Evolutionary conservation across 2,113 vertebrate genomes (phyloP).

Genomic region (Halcyon senegalensis): DNA sequence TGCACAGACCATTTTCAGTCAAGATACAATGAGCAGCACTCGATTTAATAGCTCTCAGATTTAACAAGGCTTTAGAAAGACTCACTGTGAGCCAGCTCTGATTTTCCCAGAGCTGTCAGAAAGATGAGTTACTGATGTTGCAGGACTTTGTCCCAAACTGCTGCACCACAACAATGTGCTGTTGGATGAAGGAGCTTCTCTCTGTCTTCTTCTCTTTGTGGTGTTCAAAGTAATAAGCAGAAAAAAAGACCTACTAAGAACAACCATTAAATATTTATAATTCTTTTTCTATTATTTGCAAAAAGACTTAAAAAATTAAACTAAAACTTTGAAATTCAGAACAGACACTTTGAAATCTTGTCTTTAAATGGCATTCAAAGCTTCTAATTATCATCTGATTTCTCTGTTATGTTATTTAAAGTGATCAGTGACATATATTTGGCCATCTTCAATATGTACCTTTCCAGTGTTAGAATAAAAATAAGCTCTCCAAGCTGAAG

Average conservation of each 20-base stretch:
- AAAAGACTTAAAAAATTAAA: not conserved
- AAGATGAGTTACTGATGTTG: not conserved
- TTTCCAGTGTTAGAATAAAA: not conserved
- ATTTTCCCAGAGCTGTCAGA: not conserved
- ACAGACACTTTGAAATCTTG: not conserved
- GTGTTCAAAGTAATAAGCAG: not conserved
- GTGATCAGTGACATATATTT: not conserved
- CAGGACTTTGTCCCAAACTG: not conserved
- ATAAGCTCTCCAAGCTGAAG: not conserved
- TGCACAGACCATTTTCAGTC: not conserved
- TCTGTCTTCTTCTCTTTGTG: not conserved
- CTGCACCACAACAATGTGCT: fast-evolving
- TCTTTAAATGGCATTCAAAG: not conserved
- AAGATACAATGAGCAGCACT: not conserved
- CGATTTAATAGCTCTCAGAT: not conserved
- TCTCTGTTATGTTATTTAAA: not conserved
- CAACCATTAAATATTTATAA: not conserved
- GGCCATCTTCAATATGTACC: not conserved
- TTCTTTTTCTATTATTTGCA: not conserved
- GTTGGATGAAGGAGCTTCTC: not conserved
- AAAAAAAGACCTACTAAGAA: not conserved
- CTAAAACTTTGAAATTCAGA: not conserved
- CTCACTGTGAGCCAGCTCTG: not conserved
- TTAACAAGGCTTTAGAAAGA: not conserved
- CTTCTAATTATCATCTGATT: conserved; percentile 15